These are phyloP conservation scores for Aphaenogaster rudis DNA, from an alignment of 1,140 invertebrate genomes.

Conservation along the genomic window DNA sequence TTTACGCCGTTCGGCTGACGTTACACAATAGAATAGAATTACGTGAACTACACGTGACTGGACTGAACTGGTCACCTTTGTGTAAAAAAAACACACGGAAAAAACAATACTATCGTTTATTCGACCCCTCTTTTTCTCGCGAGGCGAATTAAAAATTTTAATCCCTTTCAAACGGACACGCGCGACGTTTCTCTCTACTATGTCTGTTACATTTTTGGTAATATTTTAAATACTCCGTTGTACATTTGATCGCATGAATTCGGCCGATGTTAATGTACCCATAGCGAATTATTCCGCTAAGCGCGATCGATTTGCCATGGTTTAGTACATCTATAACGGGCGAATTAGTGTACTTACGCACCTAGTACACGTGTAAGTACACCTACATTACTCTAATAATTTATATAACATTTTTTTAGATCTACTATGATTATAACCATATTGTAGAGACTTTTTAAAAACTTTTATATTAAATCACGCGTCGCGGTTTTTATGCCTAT, in stretches of 20 bases:
- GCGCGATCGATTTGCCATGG: constrained; percentile 21
- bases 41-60: constrained; percentile 16
- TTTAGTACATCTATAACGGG: background rate
- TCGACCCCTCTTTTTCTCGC: background rate
- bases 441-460: background rate
- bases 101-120: background rate
- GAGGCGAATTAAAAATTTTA: constrained; percentile 40
- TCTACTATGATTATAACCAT: background rate
- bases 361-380: background rate
- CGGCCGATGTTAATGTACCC: background rate
- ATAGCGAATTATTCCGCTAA: background rate
- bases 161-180: background rate
- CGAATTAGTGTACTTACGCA: background rate
- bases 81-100: background rate
- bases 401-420: background rate
- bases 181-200: background rate
- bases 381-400: background rate
- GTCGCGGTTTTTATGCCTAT: background rate
- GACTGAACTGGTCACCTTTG: background rate
- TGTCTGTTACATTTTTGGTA: constrained; percentile 34
- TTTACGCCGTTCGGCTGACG: constrained; percentile 11
- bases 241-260: constrained; percentile 17
- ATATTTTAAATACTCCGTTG: constrained; percentile 40
- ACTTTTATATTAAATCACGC: constrained; percentile 22
- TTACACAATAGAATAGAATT: constrained; percentile 2